Evolutionary conservation across 2,113 vertebrate genomes (phyloP), one percentile per base, ranked within the genome.

Genomic region (Cephalopholis sonnerati): DNA sequence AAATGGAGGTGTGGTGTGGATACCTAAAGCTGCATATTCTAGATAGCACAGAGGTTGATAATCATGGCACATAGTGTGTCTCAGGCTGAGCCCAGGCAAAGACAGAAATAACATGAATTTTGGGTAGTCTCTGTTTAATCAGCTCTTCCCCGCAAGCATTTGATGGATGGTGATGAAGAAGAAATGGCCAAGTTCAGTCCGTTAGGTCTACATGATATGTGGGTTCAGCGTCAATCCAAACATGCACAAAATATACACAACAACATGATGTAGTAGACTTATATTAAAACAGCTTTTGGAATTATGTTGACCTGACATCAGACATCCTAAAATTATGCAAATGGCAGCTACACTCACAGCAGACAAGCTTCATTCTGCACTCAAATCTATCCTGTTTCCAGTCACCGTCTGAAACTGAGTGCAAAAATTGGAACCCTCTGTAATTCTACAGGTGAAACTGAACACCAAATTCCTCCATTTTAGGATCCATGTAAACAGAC

Each of bases 91-190:
- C 69, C 66, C 62, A 53, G 29, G 72, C 86, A 85, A 54, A 90
- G 81, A 44, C 65, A 5, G 69, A 89, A 89, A 92, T 90, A 54
- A 91, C 41, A 89, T 68, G 22, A 81, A 69, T 62, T 72, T 70
- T 48, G 29, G 7, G 7, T 70, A 7, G 51, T 64, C 74, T 77
- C n/a, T 79, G 87, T 89, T 91, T 91, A 81, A 78, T 85, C 72
- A 81, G 74, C 54, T 17, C 69, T 68, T 83, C 29, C 27, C 48
- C 55, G 67, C 3, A 46, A 82, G 69, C 75, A 62, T 83, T 75
- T 88, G 85, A 86, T 81, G 64, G 78, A 46, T 29, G 64, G 74
- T 83, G 83, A 79, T 53, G 66, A 10, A 15, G 32, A 79, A 53
- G 72, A 86, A 75, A 74, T 62, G 58, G 59, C 53, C 20, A n/a